These are phyloP conservation scores for Pseudococcus longispinus DNA, from an alignment of 2,888 invertebrate species.

Conservation along the genomic window DNA sequence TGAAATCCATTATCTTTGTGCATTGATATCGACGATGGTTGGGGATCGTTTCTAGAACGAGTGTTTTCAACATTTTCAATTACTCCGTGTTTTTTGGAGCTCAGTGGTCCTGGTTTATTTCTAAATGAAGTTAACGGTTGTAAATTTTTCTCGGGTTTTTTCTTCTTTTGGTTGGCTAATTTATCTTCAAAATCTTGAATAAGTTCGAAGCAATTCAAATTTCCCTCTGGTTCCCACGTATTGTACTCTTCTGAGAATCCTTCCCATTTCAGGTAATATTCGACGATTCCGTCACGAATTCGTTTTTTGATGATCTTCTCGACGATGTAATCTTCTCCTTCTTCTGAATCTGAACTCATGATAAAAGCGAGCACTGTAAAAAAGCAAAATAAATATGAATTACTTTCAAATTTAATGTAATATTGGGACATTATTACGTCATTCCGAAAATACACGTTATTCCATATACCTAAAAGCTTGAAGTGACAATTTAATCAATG, in stretches of 20 bases:
- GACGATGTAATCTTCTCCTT: conserved; percentile 41
- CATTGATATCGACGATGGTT: background rate
- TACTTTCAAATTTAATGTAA: background rate
- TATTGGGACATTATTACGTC: background rate
- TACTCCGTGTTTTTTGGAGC: background rate
- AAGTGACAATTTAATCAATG: no score
- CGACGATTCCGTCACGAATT: conserved; percentile 62
- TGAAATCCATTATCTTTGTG: background rate
- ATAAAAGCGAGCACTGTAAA: background rate
- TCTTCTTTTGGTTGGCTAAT: conserved; percentile 65
- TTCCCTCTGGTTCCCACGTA: conserved; percentile 94
- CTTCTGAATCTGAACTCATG: conserved; percentile 21
- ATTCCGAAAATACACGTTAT: background rate
- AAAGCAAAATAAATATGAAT: background rate
- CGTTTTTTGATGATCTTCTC: conserved; percentile 53
- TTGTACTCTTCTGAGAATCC: conserved; percentile 72
- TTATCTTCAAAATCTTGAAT: conserved; percentile 85
- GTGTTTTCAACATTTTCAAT: background rate
- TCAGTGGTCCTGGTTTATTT: background rate
- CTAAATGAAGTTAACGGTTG: background rate
- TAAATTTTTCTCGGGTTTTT: background rate
- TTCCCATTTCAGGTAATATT: conserved; percentile 57
- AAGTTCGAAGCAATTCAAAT: conserved; percentile 86
- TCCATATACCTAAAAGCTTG: no score
- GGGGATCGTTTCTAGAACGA: background rate